Percentiles rank a stretch among this genome's conserved stretches.
Evolutionary conservation across 53 echinoderm and acorn worm genomes (phyloP).

Genomic region (Holothuria leucospilota): DNA sequence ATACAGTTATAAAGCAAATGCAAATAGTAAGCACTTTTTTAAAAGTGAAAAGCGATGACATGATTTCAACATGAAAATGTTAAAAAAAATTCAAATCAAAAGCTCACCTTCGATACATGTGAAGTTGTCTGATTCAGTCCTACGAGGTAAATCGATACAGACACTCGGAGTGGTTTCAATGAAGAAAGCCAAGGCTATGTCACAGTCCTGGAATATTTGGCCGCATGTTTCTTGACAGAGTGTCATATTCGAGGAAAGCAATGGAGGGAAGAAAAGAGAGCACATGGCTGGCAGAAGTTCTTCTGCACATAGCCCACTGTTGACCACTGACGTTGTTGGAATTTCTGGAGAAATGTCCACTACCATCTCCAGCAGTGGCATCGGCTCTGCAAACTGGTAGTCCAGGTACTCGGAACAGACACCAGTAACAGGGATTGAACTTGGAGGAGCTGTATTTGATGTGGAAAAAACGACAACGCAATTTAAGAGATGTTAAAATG

Average conservation of each 20-base stretch:
- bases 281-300: conserved; percentile 9
- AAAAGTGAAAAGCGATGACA: no score
- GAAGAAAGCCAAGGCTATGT: not conserved
- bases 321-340: not conserved
- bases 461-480: no score
- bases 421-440: conserved; percentile 2
- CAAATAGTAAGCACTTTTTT: no score
- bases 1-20: no score
- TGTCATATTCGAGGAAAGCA: not conserved
- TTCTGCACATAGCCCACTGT: not conserved
- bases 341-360: not conserved
- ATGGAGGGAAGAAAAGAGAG: conserved; percentile 3
- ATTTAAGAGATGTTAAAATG: no score
- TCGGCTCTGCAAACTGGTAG: not conserved
- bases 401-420: conserved; percentile 10
- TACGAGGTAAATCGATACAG: not conserved
- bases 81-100: no score
- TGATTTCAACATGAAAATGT: no score
- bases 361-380: not conserved
- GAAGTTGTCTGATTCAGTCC: not conserved
- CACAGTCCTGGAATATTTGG: not conserved
- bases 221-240: conserved; percentile 9
- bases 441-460: not conserved
- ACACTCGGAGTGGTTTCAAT: not conserved
- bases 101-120: conserved; percentile 1